These are phyloP conservation scores for Picathartes gymnocephalus DNA, from an alignment of 2,113 vertebrate genomes.

Conservation along the genomic window DNA sequence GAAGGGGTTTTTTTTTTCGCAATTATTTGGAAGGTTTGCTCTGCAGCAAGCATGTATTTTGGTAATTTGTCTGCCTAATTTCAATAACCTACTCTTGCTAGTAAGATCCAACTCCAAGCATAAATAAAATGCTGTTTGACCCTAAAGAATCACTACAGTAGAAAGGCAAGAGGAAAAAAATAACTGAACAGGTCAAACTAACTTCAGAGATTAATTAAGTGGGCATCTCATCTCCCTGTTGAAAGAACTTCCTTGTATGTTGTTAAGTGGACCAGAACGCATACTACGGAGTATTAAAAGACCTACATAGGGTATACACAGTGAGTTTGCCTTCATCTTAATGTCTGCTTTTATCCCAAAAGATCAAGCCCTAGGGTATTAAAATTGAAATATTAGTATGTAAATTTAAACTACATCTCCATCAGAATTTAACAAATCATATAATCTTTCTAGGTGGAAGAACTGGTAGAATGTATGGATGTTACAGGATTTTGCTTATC, in stretches of 20 bases:
- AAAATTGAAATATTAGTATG: not conserved
- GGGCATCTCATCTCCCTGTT: not conserved
- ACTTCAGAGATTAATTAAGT: not conserved
- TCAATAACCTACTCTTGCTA: not conserved
- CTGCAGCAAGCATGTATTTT: not conserved
- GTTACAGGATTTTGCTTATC: not conserved
- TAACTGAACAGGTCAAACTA: not conserved
- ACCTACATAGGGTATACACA: rapidly evolving
- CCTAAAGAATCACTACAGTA: not conserved
- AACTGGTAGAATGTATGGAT: not conserved
- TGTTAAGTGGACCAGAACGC: not conserved
- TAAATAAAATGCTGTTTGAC: not conserved
- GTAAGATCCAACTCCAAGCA: not conserved
- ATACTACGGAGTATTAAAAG: not conserved
- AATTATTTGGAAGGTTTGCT: not conserved
- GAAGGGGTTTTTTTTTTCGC: not conserved
- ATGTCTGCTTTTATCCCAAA: not conserved
- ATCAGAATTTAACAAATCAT: not conserved
- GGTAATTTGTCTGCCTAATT: not conserved
- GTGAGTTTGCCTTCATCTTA: not conserved
- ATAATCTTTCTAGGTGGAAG: not conserved
- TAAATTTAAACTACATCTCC: not conserved
- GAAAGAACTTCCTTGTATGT: not conserved
- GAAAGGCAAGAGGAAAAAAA: not conserved
- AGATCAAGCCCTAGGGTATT: not conserved